phyloP scores from a whole-genome alignment of 2,888 invertebrate species.

The Phortica magna region DNA sequence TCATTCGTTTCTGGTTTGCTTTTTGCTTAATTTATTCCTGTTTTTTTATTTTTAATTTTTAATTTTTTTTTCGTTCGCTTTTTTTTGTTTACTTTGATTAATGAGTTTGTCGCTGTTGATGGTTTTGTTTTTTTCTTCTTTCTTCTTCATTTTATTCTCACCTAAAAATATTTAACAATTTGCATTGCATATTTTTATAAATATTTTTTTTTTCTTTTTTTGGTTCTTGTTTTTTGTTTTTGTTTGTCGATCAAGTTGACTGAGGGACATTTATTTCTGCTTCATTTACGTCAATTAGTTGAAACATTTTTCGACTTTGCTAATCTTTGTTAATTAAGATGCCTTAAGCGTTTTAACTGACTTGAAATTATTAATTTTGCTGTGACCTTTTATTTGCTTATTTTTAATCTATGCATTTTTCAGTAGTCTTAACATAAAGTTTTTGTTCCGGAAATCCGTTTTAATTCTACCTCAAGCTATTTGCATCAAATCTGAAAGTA shows the following conservation, averaged over 20 bases:
- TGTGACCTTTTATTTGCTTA: no score
- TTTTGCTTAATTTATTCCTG: not conserved
- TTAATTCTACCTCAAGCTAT: no score
- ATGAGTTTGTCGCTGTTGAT: slow-evolving; percentile 11
- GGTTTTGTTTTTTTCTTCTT: no score
- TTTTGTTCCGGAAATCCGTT: no score
- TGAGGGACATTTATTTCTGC: not conserved
- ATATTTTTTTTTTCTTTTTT: not conserved
- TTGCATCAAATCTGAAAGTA: no score
- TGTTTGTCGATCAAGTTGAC: no score
- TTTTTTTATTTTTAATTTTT: not conserved
- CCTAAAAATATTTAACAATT: slow-evolving; percentile 6
- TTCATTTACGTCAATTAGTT: slow-evolving; percentile 1
- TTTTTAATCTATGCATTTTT: no score
- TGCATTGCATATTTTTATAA: not conserved
- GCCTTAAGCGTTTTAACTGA: no score
- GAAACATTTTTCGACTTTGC: not conserved
- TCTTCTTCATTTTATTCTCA: not conserved
- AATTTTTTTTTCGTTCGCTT: not conserved
- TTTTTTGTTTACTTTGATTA: slow-evolving; percentile 18
- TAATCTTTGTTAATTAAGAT: not conserved
- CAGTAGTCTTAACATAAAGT: no score
- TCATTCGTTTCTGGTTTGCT: not conserved
- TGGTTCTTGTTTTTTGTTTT: not conserved
- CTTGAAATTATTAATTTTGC: no score